Evolutionary conservation across 2,888 invertebrate species (phyloP).

Genomic region (Gisinianus flammeolus): DNA sequence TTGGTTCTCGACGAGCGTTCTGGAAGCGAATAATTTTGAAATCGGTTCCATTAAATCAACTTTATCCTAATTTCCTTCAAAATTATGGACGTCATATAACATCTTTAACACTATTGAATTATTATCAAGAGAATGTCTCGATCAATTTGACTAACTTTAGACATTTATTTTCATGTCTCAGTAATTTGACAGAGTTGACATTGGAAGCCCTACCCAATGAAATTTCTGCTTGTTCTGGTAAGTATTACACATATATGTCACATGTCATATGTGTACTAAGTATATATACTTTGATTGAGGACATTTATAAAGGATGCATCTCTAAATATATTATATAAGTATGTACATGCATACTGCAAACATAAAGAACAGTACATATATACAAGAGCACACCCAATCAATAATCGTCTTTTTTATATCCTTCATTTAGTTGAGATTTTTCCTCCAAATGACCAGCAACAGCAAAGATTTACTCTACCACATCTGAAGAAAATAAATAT

Average conservation of each 20-base stretch:
- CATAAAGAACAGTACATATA: too few relatives aligned
- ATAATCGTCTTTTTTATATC: slow-evolving; percentile 2
- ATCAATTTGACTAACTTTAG: slow-evolving; percentile 26
- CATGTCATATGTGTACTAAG: neutral
- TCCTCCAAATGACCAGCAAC: neutral
- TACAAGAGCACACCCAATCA: too few relatives aligned
- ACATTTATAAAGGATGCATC: neutral
- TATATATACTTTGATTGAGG: neutral
- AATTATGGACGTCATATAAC: slow-evolving; percentile 20
- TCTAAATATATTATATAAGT: neutral
- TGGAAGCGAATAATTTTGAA: slow-evolving; percentile 16
- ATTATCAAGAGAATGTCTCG: neutral
- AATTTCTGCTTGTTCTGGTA: slow-evolving; percentile 28
- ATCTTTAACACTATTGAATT: slow-evolving; percentile 14
- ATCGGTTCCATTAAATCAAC: slow-evolving; percentile 1
- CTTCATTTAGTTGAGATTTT: neutral
- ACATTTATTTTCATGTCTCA: slow-evolving; percentile 5
- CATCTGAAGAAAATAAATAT: slow-evolving; percentile 23
- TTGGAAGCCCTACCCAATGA: slow-evolving; percentile 23
- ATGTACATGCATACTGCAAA: neutral
- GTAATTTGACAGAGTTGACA: slow-evolving; percentile 11
- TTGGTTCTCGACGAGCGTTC: slow-evolving; percentile 10
- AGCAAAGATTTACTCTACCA: neutral
- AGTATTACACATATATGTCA: neutral
- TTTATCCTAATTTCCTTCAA: slow-evolving; percentile 22